phyloP scores from a whole-genome alignment of 1,140 invertebrate genomes.

The Dermatophagoides farinae region DNA sequence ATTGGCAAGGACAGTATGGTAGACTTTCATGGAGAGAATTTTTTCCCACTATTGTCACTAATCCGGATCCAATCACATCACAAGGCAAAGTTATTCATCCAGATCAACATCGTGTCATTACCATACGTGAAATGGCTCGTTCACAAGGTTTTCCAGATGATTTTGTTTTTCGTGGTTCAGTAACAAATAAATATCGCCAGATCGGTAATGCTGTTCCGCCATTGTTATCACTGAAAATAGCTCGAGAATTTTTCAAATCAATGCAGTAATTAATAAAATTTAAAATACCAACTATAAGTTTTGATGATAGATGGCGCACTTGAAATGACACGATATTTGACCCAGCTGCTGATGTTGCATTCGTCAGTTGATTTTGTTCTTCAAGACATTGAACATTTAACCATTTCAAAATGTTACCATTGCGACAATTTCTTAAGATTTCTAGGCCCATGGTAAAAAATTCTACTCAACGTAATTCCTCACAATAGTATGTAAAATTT shows the following conservation, averaged over 20 bases:
- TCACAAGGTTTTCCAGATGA: conserved; percentile 66
- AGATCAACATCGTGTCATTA: conserved; percentile 53
- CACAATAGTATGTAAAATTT: background rate
- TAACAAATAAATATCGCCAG: conserved; percentile 59
- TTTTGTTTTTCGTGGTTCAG: conserved; percentile 46
- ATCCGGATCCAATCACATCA: conserved; percentile 76
- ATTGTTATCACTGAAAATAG: conserved; percentile 50
- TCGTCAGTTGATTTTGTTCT: too few relatives aligned
- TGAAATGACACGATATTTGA: too few relatives aligned
- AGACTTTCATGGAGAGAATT: conserved; percentile 62
- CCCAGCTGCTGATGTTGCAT: too few relatives aligned
- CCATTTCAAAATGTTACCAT: too few relatives aligned
- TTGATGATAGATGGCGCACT: background rate
- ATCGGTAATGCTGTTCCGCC: conserved; percentile 72
- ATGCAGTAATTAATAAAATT: background rate
- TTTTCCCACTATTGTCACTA: conserved; percentile 54
- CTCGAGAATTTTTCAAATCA: conserved; percentile 43
- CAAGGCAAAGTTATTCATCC: conserved; percentile 63
- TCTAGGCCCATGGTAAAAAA: too few relatives aligned
- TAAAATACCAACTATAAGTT: background rate
- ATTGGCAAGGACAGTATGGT: conserved; percentile 58
- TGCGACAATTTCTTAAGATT: too few relatives aligned
- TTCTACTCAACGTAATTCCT: background rate
- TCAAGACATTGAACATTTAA: too few relatives aligned
- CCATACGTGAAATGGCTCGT: conserved; percentile 61